Evolutionary conservation across 2,888 invertebrate species (phyloP), one percentile per base, ranked within the genome.

Genomic region (Alviniconcha strummeri): DNA sequence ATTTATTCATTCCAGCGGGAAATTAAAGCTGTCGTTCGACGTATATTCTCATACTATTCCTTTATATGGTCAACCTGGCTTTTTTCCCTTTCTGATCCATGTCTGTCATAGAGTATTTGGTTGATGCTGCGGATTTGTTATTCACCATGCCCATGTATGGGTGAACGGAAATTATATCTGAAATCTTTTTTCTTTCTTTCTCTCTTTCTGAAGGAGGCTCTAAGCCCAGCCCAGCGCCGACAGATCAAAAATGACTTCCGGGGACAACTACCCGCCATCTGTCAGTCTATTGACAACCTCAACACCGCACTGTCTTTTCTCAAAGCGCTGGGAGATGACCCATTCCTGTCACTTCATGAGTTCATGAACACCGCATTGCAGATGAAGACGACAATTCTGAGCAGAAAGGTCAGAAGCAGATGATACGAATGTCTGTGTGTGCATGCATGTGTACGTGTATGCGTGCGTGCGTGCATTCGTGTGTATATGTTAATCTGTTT

Each of bases 301-400:
- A 87, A 88, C 83, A 87, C 87, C 72, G 82, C 87, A 15, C 86
- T 86, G 19, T 85, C 84, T 69, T 89, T 89, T 71, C 85, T 89
- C 8, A 88, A 85, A 75, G 86, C 87, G 15, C 76, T 86, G 15
- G 88, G 88, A 11, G 88, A 86, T 54, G 75, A 86, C 5, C 85
- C 85, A 5, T 80, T 84, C 0, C 67, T 77, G 4, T 83, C 72
- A 52, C 86, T 91, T 11, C 80, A 86, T n/a, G 69, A 67, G 11
- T 91, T 90, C 84, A 90, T 91, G 90, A 74, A 75, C 0, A 83
- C 90, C 9, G 88, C 89, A 1, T 86, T 91, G n/a, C 83, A 86
- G 77, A 90, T 90, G 89, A 85, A 86, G 60, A 64, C 71, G 57
- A 64, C 13, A 17, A 15, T 64, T 64, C 11, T 64, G 17, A 11